Percentiles rank a stretch among this genome's conserved stretches.
Conservation (phyloP, 1,140 invertebrate species). For the Hyphantria cunea region DNA sequence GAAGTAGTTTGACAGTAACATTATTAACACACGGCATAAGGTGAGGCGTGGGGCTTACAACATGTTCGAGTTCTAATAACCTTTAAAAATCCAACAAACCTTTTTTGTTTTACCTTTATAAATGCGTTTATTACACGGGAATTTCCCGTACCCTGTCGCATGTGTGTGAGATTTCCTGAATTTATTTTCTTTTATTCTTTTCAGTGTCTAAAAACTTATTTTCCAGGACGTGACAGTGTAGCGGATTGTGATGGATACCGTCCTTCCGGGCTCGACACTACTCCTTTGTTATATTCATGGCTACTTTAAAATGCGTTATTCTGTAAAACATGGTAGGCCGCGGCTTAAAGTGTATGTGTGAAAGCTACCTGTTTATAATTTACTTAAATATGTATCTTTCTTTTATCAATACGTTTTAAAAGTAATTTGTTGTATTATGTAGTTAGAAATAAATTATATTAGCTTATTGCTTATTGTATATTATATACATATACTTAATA, state of each 20-base stretch:
- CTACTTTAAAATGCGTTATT: conserved; percentile 20
- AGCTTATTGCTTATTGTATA: too few species aligned
- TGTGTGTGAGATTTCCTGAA: conserved; percentile 14
- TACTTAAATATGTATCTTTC: too few species aligned
- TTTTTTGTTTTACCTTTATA: conserved; percentile 28
- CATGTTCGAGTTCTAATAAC: conserved; percentile 35
- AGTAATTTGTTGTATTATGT: too few species aligned
- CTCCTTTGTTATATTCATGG: conserved; percentile 17
- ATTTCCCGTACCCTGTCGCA: conserved; percentile 9
- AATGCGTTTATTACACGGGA: conserved; percentile 5
- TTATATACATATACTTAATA: too few species aligned
- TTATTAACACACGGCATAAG: conserved; percentile 50
- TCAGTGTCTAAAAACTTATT: conserved; percentile 15
- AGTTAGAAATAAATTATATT: too few species aligned
- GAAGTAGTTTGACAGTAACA: conserved; percentile 50
- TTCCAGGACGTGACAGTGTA: conserved; percentile 12
- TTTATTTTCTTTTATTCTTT: conserved; percentile 25
- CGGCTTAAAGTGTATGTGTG: too few species aligned
- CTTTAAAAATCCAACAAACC: conserved; percentile 32
- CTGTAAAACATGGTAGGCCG: neutral
- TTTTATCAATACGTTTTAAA: too few species aligned
- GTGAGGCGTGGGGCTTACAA: conserved; percentile 15
- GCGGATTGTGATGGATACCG: conserved; percentile 24
- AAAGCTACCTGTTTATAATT: too few species aligned
- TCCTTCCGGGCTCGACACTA: conserved; percentile 22